Percentiles rank a stretch among this genome's conserved stretches.
phyloP scores from a whole-genome alignment of 2,888 invertebrate species.

The Synanthedon formicaeformis region DNA sequence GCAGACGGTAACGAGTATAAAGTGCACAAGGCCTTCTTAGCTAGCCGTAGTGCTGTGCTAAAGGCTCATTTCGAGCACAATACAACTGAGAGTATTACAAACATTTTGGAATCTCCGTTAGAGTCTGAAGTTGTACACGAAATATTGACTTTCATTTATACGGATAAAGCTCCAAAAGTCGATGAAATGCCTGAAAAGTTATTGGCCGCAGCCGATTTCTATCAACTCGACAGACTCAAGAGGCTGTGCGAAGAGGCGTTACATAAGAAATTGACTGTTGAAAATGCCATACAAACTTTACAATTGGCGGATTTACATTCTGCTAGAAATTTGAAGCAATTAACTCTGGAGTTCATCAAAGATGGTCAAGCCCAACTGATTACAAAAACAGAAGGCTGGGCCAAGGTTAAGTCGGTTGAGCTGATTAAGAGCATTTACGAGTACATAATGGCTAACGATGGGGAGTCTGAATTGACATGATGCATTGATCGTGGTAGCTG shows the following conservation, averaged over 20 bases:
- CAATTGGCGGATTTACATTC: constrained; percentile 56
- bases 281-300: constrained; percentile 56
- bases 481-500: background rate
- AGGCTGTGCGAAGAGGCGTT: constrained; percentile 55
- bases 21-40: constrained; percentile 55
- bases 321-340: constrained; percentile 40
- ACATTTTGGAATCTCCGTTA: constrained; percentile 46
- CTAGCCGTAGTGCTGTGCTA: constrained; percentile 51
- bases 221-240: constrained; percentile 50
- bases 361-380: constrained; percentile 57
- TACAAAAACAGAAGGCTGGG: constrained; percentile 56
- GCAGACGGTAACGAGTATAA: constrained; percentile 46
- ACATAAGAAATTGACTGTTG: constrained; percentile 52
- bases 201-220: constrained; percentile 56
- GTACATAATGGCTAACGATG: constrained; percentile 50
- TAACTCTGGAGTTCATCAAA: constrained; percentile 55
- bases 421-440: constrained; percentile 57
- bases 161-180: constrained; percentile 52
- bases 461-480: constrained; percentile 40
- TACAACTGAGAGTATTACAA: constrained; percentile 49
- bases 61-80: constrained; percentile 62
- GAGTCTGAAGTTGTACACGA: constrained; percentile 50
- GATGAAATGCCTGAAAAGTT: constrained; percentile 57
- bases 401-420: constrained; percentile 47
- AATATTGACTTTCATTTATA: constrained; percentile 54